Base-by-base conservation (phyloP, 2,113 vertebrate species). In the Silurus meridionalis region DNA sequence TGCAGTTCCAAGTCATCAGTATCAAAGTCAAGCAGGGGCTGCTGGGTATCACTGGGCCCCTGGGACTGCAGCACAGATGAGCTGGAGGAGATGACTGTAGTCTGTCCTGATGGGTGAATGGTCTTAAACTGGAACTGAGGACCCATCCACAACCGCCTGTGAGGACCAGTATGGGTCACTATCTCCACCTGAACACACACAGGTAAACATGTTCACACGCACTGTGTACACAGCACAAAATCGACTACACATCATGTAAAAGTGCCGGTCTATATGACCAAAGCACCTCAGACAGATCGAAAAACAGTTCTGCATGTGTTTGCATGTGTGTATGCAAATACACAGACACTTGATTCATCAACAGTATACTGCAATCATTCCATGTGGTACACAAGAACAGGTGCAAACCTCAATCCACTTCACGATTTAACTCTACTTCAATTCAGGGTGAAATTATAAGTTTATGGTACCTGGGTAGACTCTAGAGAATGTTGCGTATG, bases 81-180 rank as follows among this genome's bases (percentile, higher is more conserved):
- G 21, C 97, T 99, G 85, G 98, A 99, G 15, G 98, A 99, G 91
- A 99, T 99, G 89, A 99, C 96, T 0, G 97, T 99, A 53, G 98
- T 99, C 90, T 99, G 98, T 85, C 98, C 98, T 0, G 97, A 99
- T 13, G 98, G 97, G n/a, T 99, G 97, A 89, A 99, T 98, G 14
- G 97, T 99, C 95, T 99, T 99, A 90, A 99, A 99, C 93, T 99
- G 98, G 92, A 99, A 99, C 95, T 99, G 98, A 0, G 98, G 98
- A 67, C 98, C 98, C 98, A 99, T 99, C 98, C 98, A 99, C 0
- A 99, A 94, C 25, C 97, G 96, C 0, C 98, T 94, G 66, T 99
- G 98, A 3, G 98, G 98, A 46, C 98, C 98, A 0, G 98, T 99
- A 85, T 99, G 98, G 50, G 98, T 99, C 89, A 99, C 98, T 11